Evolutionary conservation across 1,140 invertebrate species (phyloP).

Genomic region (Holotrichia oblita): DNA sequence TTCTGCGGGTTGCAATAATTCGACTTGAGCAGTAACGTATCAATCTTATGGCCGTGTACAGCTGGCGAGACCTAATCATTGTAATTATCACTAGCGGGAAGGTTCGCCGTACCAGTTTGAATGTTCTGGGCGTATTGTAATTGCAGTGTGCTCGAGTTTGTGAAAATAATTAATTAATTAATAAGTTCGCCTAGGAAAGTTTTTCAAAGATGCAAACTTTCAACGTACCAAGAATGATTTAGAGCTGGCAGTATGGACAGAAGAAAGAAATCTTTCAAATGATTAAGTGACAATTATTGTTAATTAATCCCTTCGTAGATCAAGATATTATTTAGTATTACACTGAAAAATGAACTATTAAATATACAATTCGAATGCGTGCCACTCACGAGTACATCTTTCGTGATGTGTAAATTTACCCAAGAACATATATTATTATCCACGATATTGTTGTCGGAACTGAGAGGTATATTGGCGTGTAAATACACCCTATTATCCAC

Average conservation of each 20-base stretch:
- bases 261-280: no score
- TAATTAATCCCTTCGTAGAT: no score
- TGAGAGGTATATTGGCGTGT: constrained; percentile 58
- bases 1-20: constrained; percentile 20
- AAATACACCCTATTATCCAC: constrained; percentile 58
- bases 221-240: no score
- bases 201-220: background rate
- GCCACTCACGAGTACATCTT: constrained; percentile 22
- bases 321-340: no score
- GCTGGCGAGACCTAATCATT: constrained; percentile 13
- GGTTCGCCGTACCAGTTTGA: background rate
- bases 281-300: no score
- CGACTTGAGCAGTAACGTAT: constrained; percentile 21
- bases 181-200: background rate
- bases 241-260: no score
- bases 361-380: constrained; percentile 12
- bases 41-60: constrained; percentile 22
- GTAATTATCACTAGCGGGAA: background rate
- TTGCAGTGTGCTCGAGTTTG: background rate
- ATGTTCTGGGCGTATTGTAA: background rate
- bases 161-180: background rate
- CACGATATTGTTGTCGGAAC: constrained; percentile 54
- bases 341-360: no score
- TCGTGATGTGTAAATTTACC: constrained; percentile 37
- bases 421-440: constrained; percentile 42